Evolutionary conservation across 2,113 vertebrate genomes (phyloP).

Genomic region (Erythrocebus patas): DNA sequence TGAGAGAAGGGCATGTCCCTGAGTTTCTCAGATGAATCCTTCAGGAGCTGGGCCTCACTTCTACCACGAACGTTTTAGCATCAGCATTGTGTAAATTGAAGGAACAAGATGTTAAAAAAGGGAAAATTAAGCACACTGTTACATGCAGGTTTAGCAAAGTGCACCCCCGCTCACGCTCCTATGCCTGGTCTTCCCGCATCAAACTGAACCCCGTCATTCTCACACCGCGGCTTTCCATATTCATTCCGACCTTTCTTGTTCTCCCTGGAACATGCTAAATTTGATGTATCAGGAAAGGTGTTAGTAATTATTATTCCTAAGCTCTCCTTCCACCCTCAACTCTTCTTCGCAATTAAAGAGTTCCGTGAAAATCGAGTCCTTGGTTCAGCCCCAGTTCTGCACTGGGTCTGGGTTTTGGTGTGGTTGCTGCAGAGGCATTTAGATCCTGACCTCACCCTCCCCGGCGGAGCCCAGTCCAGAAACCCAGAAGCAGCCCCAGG

Average conservation of each 20-base stretch:
- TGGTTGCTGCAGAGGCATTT: background rate
- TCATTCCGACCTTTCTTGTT: too few species aligned
- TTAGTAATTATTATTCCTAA: background rate
- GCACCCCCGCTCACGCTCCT: background rate
- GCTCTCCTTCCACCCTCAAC: background rate
- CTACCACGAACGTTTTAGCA: fast-evolving
- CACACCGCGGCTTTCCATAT: fast-evolving
- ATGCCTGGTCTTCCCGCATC: fast-evolving
- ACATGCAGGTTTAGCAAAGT: background rate
- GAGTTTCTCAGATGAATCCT: too few species aligned
- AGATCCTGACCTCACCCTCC: background rate
- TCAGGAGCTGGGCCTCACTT: background rate
- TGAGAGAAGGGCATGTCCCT: background rate
- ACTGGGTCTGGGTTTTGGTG: background rate
- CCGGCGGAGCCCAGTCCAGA: background rate
- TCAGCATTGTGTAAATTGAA: fast-evolving
- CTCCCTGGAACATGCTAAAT: background rate
- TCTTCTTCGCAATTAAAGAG: background rate
- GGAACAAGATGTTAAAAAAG: background rate
- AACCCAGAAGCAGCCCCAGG: too few species aligned
- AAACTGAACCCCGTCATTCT: fast-evolving
- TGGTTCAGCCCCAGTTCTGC: background rate
- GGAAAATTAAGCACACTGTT: background rate
- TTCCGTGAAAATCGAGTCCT: background rate
- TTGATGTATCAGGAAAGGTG: background rate